These are phyloP conservation scores for Kryptolebias marmoratus DNA, from an alignment of 2,113 vertebrate genomes.

Conservation along the genomic window DNA sequence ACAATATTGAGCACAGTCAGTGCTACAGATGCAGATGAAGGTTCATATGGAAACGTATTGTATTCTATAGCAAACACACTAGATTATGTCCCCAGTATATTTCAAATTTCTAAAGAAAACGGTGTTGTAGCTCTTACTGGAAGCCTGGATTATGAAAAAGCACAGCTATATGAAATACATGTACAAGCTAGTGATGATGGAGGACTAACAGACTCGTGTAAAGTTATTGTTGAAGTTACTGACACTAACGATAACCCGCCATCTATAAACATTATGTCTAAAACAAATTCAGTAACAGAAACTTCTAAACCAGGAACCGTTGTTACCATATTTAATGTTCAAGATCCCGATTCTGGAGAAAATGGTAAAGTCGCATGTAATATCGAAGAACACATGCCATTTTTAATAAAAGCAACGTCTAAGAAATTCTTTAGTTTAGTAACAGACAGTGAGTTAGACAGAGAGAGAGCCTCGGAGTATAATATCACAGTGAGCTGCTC, in stretches of 20 bases:
- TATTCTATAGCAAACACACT: conserved; percentile 77
- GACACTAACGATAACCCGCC: conserved; percentile 83
- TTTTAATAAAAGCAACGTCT: conserved; percentile 61
- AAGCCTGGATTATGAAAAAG: conserved; percentile 79
- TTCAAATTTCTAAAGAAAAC: conserved; percentile 67
- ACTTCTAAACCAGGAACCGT: conserved; percentile 49
- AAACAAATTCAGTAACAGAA: conserved; percentile 64
- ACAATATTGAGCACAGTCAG: conserved; percentile 61
- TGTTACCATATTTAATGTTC: conserved; percentile 64
- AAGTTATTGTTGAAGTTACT: conserved; percentile 77
- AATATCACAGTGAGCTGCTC: conserved; percentile 28
- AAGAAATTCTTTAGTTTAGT: conserved; percentile 67
- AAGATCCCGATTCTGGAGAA: conserved; percentile 60
- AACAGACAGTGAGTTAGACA: conserved; percentile 55
- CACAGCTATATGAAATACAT: conserved; percentile 66
- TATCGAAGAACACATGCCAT: conserved; percentile 48
- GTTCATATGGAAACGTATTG: conserved; percentile 73
- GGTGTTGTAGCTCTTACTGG: conserved; percentile 74
- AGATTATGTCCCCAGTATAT: conserved; percentile 55
- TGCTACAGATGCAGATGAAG: conserved; percentile 82
- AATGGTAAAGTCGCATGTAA: conserved; percentile 58
- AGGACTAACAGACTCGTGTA: conserved; percentile 66
- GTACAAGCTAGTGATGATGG: conserved; percentile 81
- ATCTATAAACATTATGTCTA: conserved; percentile 71
- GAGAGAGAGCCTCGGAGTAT: conserved; percentile 25